Evolutionary conservation across 2,797 vertebrate genomes (phyloP).

Genomic region (Hyperoplus immaculatus): DNA sequence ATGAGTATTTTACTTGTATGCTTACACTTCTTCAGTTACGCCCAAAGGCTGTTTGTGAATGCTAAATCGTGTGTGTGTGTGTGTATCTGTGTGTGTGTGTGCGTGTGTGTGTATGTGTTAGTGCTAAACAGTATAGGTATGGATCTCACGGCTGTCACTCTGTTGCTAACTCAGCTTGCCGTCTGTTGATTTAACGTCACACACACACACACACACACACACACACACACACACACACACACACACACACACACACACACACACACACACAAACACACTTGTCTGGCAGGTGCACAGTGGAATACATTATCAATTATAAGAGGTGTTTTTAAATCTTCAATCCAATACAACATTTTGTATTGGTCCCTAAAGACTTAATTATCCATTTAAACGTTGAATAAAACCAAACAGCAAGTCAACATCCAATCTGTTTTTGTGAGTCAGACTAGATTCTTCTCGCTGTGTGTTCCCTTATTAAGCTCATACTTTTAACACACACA

Average conservation of each 20-base stretch:
- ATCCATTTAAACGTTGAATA: conserved; percentile 36
- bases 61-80: too few species aligned
- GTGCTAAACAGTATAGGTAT: conserved; percentile 25
- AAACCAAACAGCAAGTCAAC: background rate
- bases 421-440: background rate
- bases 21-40: background rate
- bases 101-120: background rate
- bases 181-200: conserved; percentile 35
- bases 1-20: background rate
- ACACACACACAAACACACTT: background rate
- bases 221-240: too few species aligned
- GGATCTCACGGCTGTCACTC: conserved; percentile 17
- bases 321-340: conserved; percentile 7
- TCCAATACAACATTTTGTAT: conserved; percentile 8
- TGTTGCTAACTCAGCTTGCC: conserved; percentile 10
- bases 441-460: background rate
- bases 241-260: background rate
- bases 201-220: too few species aligned
- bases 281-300: conserved; percentile 24
- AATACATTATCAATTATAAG: conserved; percentile 5
- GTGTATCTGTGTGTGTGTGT: too few species aligned
- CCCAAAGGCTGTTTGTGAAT: conserved; percentile 21
- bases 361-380: conserved; percentile 21
- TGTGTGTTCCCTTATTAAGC: conserved; percentile 19
- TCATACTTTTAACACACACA: background rate